Evolutionary conservation across 1,140 invertebrate genomes (phyloP), one percentile per base, ranked within the genome.

Genomic region (Pogonus chalceus): DNA sequence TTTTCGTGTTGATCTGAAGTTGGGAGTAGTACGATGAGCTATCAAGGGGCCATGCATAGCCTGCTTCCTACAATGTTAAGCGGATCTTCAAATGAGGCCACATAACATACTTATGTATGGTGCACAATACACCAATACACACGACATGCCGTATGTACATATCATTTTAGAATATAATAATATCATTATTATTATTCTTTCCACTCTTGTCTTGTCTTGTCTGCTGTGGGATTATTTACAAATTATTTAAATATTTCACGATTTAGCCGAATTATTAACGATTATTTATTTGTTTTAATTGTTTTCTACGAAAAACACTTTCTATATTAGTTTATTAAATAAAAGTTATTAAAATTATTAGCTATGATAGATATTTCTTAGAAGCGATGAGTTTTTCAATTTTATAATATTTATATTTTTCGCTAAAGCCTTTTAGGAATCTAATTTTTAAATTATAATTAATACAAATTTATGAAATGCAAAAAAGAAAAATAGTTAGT

Each of bases 51-150:
- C 4, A 14, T 31, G 26, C 14, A 14, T 31, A 7, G 23, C 61
- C 60, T 59, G 56, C 64, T 64, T 63, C 64, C 64, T 64, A 65
- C 64, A 63, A 58, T 53, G 58, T 56, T 59, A 62, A 58, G 58
- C 58, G 57, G 60, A 39, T 61, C 46, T 57, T 53, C 55, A 56
- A 65, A 63, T 57, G 58, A 60, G 63, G 63, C 63, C 63, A 65
- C 56, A 55, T 7, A 43, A 43, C 18, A 43, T n/a, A n/a, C n/a
- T n/a, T n/a, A n/a, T n/a, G n/a, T n/a, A n/a, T n/a, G n/a, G n/a
- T n/a, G 18, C 37, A 43, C 18, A 43, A 7, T 43, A 10, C 18
- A 43, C 37, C 37, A 43, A 12, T 16, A 43, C 9, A 9, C 18
- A 43, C n/a, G n/a, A n/a, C n/a, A n/a, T n/a, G n/a, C n/a, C n/a